Evolutionary conservation across 2,797 vertebrate genomes (phyloP).

Genomic region (Halcyon badia): DNA sequence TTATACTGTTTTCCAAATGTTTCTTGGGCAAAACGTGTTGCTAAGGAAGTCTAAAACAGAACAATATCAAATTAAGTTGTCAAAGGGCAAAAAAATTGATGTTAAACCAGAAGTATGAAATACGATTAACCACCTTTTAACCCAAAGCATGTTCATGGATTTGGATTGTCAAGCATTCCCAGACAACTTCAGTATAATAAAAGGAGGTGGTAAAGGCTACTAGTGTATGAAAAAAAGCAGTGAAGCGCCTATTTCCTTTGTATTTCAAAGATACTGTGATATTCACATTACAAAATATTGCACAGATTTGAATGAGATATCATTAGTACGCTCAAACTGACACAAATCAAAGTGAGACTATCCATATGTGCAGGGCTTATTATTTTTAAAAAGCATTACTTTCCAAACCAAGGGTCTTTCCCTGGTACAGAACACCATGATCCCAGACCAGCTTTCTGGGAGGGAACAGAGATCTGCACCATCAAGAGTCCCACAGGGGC

Average conservation of each 20-base stretch:
- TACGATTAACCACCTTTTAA: constrained; percentile 21
- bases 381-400: neutral
- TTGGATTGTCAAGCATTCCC: neutral
- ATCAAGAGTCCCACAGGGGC: neutral
- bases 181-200: neutral
- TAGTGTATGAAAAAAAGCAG: neutral
- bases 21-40: constrained; percentile 97
- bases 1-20: constrained; percentile 99
- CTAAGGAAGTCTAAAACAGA: constrained; percentile 94
- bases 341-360: neutral
- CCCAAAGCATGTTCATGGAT: neutral
- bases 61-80: constrained; percentile 63
- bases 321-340: neutral
- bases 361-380: neutral
- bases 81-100: constrained; percentile 33
- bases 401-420: neutral
- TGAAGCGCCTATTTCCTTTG: neutral
- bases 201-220: neutral
- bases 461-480: neutral
- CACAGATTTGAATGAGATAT: neutral
- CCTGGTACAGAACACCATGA: neutral
- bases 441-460: neutral
- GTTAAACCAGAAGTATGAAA: constrained; percentile 41
- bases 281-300: neutral
- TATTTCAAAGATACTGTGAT: neutral